Conservation (phyloP, 64 coral and sea anemone genomes). For the Stylophora pistillata region DNA sequence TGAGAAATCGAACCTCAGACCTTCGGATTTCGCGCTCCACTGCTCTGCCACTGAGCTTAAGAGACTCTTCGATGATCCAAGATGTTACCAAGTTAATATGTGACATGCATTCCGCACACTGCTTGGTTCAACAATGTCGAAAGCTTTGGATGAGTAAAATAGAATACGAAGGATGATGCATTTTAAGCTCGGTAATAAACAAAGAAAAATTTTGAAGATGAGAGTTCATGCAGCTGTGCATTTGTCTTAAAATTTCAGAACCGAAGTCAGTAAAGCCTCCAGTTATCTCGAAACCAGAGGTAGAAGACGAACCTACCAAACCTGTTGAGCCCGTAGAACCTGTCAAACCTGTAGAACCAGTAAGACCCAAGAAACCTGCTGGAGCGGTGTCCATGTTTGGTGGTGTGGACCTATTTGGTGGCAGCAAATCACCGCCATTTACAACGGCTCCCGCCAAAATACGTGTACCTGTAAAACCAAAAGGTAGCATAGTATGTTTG, state of each 20-base stretch:
- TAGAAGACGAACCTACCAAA: background rate
- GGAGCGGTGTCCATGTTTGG: slow-evolving; percentile 93
- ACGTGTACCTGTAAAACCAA: slow-evolving; percentile 15
- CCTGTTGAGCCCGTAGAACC: slow-evolving; percentile 26
- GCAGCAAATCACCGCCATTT: slow-evolving; percentile 27
- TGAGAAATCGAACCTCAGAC: no score
- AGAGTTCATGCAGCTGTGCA: no score
- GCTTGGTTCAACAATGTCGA: no score
- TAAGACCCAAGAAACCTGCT: slow-evolving; percentile 71
- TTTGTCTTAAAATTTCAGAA: background rate
- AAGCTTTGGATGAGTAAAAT: no score
- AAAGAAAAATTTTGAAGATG: no score
- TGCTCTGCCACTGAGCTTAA: no score
- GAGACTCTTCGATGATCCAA: no score
- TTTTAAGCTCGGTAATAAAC: no score
- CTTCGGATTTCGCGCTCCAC: no score
- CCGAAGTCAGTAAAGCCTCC: background rate
- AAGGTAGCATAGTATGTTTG: background rate
- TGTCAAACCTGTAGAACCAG: slow-evolving; percentile 31
- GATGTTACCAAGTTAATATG: no score
- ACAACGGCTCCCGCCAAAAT: slow-evolving; percentile 5
- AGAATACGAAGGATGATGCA: no score
- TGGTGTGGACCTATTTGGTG: slow-evolving; percentile 83
- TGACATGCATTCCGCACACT: no score
- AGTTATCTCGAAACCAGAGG: slow-evolving; percentile 5